phyloP scores from a whole-genome alignment of 2,888 invertebrate species.

The Drosophila nigricruria region DNA sequence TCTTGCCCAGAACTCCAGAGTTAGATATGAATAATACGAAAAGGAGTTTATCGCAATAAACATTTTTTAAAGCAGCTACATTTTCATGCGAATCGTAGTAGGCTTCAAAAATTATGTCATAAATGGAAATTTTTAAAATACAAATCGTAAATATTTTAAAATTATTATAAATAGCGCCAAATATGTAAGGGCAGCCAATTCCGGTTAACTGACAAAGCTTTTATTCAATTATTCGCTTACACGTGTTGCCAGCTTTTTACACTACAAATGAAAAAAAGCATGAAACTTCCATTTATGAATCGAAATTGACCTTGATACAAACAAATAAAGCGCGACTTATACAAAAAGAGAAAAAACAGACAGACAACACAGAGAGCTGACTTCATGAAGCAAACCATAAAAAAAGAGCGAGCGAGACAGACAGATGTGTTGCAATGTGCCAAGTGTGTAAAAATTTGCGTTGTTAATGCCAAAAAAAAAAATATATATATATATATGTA shows the following conservation, averaged over 20 bases:
- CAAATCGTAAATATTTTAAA: neutral
- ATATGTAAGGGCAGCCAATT: conserved; percentile 15
- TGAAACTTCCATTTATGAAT: conserved; percentile 49
- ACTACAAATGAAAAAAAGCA: conserved; percentile 18
- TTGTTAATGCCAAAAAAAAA: conserved; percentile 38
- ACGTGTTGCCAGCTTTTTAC: conserved; percentile 56
- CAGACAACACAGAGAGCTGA: conserved; percentile 9
- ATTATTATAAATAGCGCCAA: neutral
- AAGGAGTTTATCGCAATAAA: neutral
- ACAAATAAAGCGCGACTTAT: conserved; percentile 53
- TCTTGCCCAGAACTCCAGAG: neutral
- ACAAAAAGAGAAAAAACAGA: conserved; percentile 19
- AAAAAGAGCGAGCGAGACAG: conserved; percentile 7
- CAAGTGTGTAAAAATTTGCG: conserved; percentile 46
- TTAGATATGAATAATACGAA: neutral
- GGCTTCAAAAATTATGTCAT: neutral
- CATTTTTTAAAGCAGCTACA: neutral
- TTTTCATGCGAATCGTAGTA: neutral
- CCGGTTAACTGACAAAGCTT: conserved; percentile 31
- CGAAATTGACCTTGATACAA: conserved; percentile 71
- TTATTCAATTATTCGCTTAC: conserved; percentile 49
- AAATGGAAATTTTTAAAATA: neutral
- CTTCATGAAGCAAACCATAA: conserved; percentile 28
- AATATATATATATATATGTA: too few relatives aligned
- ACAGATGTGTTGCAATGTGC: conserved; percentile 52